Percentiles rank a stretch among this genome's conserved stretches.
Conservation (phyloP, 1,140 invertebrate species). For the Caenorhabditis briggsae region DNA sequence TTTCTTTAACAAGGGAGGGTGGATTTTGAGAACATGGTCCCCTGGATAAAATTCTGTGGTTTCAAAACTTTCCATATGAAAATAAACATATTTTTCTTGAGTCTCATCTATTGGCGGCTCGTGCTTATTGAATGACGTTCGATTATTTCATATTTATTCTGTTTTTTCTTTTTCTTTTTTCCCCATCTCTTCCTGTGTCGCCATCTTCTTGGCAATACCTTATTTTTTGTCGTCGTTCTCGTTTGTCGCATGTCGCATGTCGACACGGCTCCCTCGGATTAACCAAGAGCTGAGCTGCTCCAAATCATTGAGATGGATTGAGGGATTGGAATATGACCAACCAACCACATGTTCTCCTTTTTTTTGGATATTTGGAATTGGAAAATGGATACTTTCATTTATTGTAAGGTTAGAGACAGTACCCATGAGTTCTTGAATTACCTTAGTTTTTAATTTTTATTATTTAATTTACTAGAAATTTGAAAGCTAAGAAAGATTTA, state of each 20-base stretch:
- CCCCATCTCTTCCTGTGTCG: no score
- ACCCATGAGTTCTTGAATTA: no score
- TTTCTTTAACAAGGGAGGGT: no score
- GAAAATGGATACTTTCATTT: not conserved
- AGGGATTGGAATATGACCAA: not conserved
- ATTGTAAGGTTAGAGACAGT: not conserved
- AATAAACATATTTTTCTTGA: not conserved
- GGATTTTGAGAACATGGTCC: no score
- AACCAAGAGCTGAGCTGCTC: conserved; percentile 21
- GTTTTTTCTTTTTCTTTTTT: not conserved
- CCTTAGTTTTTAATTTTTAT: no score
- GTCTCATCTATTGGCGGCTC: not conserved
- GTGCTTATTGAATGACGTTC: not conserved
- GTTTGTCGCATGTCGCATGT: conserved; percentile 44
- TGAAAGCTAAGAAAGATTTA: no score
- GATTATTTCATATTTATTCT: conserved; percentile 8
- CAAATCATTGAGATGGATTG: conserved; percentile 38
- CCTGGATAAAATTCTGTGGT: no score
- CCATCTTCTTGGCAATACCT: conserved; percentile 28
- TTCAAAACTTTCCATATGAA: not conserved
- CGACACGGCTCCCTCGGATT: not conserved
- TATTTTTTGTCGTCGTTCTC: conserved; percentile 35
- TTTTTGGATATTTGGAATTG: not conserved
- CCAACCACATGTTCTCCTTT: not conserved
- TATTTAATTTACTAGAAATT: no score